phyloP scores from a whole-genome alignment of 1,140 invertebrate genomes.

The Chironomus striatipennis region DNA sequence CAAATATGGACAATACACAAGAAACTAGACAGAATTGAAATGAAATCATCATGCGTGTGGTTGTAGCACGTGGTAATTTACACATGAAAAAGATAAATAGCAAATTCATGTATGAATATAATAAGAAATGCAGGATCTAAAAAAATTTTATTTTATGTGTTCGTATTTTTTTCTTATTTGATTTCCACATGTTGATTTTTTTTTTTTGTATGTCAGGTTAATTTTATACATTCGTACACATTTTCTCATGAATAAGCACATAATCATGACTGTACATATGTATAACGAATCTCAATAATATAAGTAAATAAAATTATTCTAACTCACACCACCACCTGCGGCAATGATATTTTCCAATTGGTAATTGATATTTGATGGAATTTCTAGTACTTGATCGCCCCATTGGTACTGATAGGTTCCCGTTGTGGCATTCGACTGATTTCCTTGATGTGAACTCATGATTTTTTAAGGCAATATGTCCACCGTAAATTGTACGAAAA shows the following conservation, averaged over 20 bases:
- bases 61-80: slow-evolving; percentile 18
- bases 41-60: slow-evolving; percentile 19
- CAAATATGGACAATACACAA: neutral
- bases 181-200: neutral
- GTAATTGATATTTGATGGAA: slow-evolving; percentile 17
- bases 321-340: slow-evolving; percentile 10
- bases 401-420: slow-evolving; percentile 18
- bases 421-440: neutral
- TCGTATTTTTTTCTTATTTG: neutral
- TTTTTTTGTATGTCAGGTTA: slow-evolving; percentile 6
- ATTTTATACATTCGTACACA: neutral
- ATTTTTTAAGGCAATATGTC: neutral
- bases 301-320: neutral
- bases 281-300: neutral
- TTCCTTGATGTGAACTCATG: slow-evolving; percentile 14
- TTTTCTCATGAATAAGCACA: slow-evolving; percentile 2
- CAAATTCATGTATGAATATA: neutral
- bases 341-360: slow-evolving; percentile 21
- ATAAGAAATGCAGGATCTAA: slow-evolving; percentile 16
- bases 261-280: neutral
- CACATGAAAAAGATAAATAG: slow-evolving; percentile 11
- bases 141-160: neutral
- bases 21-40: neutral
- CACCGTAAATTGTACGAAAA: neutral
- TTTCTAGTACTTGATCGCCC: slow-evolving; percentile 19